These are phyloP conservation scores for Leptonema lineaticorne DNA, from an alignment of 1,140 invertebrate species.

Conservation along the genomic window DNA sequence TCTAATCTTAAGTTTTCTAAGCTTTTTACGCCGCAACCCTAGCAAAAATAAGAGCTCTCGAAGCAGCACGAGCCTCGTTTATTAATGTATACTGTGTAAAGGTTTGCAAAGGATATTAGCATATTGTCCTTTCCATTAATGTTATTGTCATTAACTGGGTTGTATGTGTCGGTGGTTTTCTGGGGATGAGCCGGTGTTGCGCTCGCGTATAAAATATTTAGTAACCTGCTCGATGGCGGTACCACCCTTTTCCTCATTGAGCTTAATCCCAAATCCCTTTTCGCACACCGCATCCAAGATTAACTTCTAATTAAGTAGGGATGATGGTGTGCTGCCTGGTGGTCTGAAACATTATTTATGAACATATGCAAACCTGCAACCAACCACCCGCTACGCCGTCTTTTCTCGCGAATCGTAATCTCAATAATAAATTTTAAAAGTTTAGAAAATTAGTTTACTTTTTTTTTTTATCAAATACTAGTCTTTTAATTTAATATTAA, in stretches of 20 bases:
- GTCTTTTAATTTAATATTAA: too few relatives aligned
- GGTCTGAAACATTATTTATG: conserved; percentile 39
- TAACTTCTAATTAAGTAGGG: conserved; percentile 42
- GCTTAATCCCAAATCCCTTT: conserved; percentile 36
- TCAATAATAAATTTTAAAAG: too few relatives aligned
- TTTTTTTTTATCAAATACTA: too few relatives aligned
- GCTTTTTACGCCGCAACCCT: background rate
- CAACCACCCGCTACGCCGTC: background rate
- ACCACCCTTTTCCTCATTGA: background rate
- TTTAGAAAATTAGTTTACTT: too few relatives aligned
- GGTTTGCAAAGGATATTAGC: conserved; percentile 31
- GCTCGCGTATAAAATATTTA: conserved; percentile 39
- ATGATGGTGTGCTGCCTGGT: conserved; percentile 26
- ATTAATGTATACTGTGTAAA: conserved; percentile 25
- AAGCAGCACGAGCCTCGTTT: conserved; percentile 9
- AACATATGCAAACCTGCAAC: conserved; percentile 30
- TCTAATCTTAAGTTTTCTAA: too few relatives aligned
- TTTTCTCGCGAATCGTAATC: background rate
- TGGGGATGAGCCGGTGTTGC: background rate
- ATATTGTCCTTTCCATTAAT: conserved; percentile 36
- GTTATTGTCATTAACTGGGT: conserved; percentile 41
- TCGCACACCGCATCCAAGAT: conserved; percentile 39
- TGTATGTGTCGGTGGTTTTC: background rate
- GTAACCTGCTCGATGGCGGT: conserved; percentile 31
- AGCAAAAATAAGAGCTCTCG: conserved; percentile 1